A percentile compares a stretch with the other conserved stretches of the same genome.
These are phyloP conservation scores for Phasia obesa DNA, from an alignment of 2,888 invertebrate species.

Conservation along the genomic window DNA sequence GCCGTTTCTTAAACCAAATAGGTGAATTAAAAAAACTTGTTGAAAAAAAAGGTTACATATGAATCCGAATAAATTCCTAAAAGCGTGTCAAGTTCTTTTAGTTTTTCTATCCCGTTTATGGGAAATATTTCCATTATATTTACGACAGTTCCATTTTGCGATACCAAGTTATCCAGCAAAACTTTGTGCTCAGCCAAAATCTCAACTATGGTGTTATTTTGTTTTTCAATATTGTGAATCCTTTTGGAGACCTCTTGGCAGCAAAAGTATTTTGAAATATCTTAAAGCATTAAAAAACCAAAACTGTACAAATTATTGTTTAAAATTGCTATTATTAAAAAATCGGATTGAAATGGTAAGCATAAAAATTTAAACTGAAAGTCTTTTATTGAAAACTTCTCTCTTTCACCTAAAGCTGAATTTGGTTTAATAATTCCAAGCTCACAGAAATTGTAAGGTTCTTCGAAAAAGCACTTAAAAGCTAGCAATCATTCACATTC, in stretches of 20 bases:
- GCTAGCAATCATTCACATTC: slow-evolving; percentile 19
- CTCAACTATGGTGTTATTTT: slow-evolving; percentile 26
- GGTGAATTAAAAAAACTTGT: too few relatives aligned
- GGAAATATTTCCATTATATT: too few relatives aligned
- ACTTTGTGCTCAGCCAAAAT: slow-evolving; percentile 43
- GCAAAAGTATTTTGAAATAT: slow-evolving; percentile 8
- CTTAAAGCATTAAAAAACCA: neutral
- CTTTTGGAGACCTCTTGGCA: slow-evolving; percentile 19
- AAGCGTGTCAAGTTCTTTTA: too few relatives aligned
- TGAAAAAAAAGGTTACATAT: too few relatives aligned
- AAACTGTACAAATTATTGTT: neutral
- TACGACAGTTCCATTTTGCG: too few relatives aligned
- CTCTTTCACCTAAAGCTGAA: too few relatives aligned
- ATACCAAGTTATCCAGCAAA: too few relatives aligned
- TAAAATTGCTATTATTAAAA: slow-evolving; percentile 48
- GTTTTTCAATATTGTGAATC: slow-evolving; percentile 18
- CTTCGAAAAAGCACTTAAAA: slow-evolving; percentile 8
- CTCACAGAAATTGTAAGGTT: neutral
- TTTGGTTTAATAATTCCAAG: too few relatives aligned
- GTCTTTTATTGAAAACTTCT: slow-evolving; percentile 19
- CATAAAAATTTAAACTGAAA: slow-evolving; percentile 40
- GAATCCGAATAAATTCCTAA: too few relatives aligned
- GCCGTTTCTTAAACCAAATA: too few relatives aligned
- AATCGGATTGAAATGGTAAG: slow-evolving; percentile 28
- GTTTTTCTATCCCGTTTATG: too few relatives aligned